Evolutionary conservation across 2,797 vertebrate genomes (phyloP).

Genomic region (Chiroxiphia lanceolata): DNA sequence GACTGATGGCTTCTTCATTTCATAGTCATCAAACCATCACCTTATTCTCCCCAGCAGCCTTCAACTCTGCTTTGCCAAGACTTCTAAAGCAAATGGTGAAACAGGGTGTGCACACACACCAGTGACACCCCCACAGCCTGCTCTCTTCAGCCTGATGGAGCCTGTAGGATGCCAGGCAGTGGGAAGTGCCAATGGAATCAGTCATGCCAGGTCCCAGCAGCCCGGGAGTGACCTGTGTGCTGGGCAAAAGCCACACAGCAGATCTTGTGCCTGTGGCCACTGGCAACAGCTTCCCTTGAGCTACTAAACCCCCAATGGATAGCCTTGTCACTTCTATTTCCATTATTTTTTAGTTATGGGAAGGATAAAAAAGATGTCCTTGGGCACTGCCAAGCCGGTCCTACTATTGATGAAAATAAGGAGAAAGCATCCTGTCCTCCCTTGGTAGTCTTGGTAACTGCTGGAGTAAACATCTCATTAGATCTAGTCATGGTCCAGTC

Average conservation of each 20-base stretch:
- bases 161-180: not conserved
- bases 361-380: not conserved
- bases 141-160: not conserved
- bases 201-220: fast-evolving
- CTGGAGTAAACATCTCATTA: not conserved
- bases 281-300: not conserved
- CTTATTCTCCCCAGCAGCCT: not conserved
- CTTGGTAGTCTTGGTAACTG: not conserved
- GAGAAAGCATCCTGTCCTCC: not conserved
- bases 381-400: not conserved
- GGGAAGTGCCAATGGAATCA: not conserved
- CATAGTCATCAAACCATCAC: not conserved
- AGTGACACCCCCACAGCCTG: not conserved
- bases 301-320: not conserved
- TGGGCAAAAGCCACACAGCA: not conserved
- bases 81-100: not conserved
- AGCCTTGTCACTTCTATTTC: not conserved
- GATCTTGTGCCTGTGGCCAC: fast-evolving
- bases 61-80: fast-evolving
- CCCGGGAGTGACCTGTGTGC: fast-evolving
- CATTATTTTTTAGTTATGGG: not conserved
- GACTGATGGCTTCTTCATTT: not conserved
- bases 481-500: not conserved
- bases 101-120: fast-evolving
- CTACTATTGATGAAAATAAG: not conserved